Evolutionary conservation across 2,113 vertebrate genomes (phyloP).

Genomic region (Odontophorus gujanensis): DNA sequence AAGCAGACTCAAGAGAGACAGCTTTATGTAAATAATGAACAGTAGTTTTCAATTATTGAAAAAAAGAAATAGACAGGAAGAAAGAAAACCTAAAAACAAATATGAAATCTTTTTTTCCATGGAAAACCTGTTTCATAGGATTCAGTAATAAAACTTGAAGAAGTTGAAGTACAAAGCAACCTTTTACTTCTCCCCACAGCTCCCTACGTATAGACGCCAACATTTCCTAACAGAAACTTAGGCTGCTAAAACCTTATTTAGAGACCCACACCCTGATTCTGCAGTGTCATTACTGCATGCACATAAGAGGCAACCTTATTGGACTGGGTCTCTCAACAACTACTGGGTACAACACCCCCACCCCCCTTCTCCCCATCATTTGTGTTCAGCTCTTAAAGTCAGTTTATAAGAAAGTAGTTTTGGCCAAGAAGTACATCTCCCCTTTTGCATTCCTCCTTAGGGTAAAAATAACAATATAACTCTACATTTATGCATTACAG

Average conservation of each 20-base stretch:
- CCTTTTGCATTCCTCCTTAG: not conserved
- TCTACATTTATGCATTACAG: not conserved
- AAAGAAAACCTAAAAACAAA: conserved; percentile 59
- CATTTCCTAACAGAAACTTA: conserved; percentile 9
- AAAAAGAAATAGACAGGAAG: conserved; percentile 55
- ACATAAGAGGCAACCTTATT: not conserved
- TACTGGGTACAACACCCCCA: not conserved
- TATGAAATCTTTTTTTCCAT: conserved; percentile 38
- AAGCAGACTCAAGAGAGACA: conserved; percentile 75
- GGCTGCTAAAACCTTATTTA: conserved; percentile 24
- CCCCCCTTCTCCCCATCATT: not conserved
- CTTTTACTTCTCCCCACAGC: conserved; percentile 3
- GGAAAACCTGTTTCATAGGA: conserved; percentile 64
- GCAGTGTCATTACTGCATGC: not conserved
- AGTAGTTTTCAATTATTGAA: conserved; percentile 82
- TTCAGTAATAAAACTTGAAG: conserved; percentile 53
- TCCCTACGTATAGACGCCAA: not conserved
- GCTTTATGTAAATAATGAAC: conserved; percentile 82
- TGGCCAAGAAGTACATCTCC: not conserved
- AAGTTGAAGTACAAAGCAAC: conserved; percentile 48
- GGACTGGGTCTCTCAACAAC: not conserved
- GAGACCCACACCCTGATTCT: not conserved
- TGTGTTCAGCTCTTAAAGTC: not conserved
- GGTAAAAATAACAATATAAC: not conserved
- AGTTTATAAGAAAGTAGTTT: not conserved